Base-by-base conservation (phyloP, 2,888 invertebrate genomes). In the Ochropleura leucogaster region DNA sequence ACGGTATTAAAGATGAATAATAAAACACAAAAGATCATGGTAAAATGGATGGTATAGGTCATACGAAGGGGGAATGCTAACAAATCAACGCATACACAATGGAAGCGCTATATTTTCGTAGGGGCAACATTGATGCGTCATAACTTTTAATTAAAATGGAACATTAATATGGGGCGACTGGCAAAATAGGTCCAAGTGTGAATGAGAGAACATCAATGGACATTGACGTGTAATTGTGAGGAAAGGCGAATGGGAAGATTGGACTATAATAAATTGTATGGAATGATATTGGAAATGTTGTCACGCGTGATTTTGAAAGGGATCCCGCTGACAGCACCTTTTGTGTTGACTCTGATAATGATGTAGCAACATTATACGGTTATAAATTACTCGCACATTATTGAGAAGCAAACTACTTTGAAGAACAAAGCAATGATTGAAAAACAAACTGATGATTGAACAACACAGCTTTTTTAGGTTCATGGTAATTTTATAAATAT, bases 121-220 rank as follows among this genome's bases (percentile, higher is more conserved):
- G 91, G 91, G 93, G 93, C 92, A 88, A 90, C 83, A 89, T 87
- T 91, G 93, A 93, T 92, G 94, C 93, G 94, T 96, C 95, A 96
- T 95, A 95, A 94, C 90, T 96, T 96, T 96, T 95, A 95, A 96
- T 96, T 95, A 94, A 94, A 95, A 93, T 90, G 91, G 93, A 90
- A 91, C 94, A 92, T 94, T 95, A 92, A 91, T 91, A 88, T 88
- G 87, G 91, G 92, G 92, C 91, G 88, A 90, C 88, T 90, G 90
- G 91, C 90, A 89, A 91, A 91, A 91, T 88, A 80, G 80, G 83
- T 84, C 86, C 81, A 68, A 84, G 89, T 88, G 89, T 88, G 92
- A 90, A 90, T 88, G 89, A 86, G 88, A 90, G 85, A 85, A 79
- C 88, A 88, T 85, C 89, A 90, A 92, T 90, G 86, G 90, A 88